Evolutionary conservation across 2,113 vertebrate species (phyloP).

Genomic region (Nannobrachium achirus): DNA sequence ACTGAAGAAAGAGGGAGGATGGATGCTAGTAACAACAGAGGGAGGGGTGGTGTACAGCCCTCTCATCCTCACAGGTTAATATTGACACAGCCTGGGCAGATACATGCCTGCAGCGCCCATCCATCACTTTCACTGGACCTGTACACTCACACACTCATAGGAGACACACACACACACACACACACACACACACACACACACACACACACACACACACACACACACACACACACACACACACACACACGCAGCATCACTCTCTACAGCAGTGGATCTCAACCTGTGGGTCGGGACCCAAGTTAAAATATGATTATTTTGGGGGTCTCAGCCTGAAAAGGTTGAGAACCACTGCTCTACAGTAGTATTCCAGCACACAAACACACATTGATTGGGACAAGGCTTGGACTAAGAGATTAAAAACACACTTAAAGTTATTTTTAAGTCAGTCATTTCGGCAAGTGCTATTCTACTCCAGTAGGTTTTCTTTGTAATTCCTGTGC

Average conservation of each 20-base stretch:
- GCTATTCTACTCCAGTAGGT: neutral
- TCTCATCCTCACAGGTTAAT: slow-evolving; percentile 77
- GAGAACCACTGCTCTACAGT: too few relatives aligned
- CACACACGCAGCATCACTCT: slow-evolving; percentile 6
- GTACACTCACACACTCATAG: slow-evolving; percentile 35
- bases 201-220: slow-evolving; percentile 11
- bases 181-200: slow-evolving; percentile 43
- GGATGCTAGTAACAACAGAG: neutral
- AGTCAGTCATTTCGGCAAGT: neutral
- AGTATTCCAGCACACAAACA: slow-evolving; percentile 13
- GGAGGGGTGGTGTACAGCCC: slow-evolving; percentile 51
- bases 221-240: slow-evolving; percentile 31
- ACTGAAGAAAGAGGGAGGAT: slow-evolving; percentile 17
- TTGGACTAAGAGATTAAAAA: neutral
- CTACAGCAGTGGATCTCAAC: too few relatives aligned
- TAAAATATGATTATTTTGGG: too few relatives aligned
- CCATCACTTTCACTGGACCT: slow-evolving; percentile 67
- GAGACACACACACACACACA: slow-evolving; percentile 13
- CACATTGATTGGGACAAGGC: neutral
- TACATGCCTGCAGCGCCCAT: slow-evolving; percentile 66
- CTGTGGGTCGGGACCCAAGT: too few relatives aligned
- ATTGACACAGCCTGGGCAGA: slow-evolving; percentile 77
- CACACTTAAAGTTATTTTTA: too few relatives aligned
- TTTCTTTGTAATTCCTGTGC: neutral
- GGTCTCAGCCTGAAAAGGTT: too few relatives aligned